These are phyloP conservation scores for Datnioides undecimradiatus DNA, from an alignment of 2,113 vertebrate species.

Conservation along the genomic window DNA sequence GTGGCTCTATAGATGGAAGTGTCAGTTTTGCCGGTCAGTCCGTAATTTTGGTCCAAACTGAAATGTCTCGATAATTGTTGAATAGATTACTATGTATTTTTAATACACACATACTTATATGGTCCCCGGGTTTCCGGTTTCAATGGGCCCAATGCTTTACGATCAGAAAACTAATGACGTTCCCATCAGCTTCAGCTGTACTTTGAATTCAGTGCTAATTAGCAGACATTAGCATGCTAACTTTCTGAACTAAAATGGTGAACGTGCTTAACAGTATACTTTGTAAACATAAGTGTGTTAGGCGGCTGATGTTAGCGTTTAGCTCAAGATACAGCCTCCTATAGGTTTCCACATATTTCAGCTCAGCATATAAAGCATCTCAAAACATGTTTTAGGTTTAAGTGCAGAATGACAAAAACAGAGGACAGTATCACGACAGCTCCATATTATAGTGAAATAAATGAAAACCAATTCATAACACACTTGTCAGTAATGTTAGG, in stretches of 20 bases:
- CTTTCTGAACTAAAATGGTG: not conserved
- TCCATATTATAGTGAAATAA: not conserved
- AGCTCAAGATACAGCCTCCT: not conserved
- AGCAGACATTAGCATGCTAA: not conserved
- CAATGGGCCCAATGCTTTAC: not conserved
- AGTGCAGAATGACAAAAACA: not conserved
- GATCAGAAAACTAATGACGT: not conserved
- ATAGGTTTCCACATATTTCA: not conserved
- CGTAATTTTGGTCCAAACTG: not conserved
- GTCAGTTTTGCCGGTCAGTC: not conserved
- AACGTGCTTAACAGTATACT: not conserved
- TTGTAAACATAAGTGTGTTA: not conserved
- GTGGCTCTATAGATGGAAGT: not conserved
- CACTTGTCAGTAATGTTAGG: not conserved
- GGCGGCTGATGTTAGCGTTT: not conserved
- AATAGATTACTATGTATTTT: not conserved
- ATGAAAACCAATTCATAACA: not conserved
- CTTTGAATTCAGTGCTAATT: not conserved
- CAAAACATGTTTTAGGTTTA: not conserved
- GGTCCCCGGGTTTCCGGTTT: slow-evolving; percentile 5
- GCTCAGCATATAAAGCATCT: not conserved
- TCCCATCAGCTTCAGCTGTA: not conserved
- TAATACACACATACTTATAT: not conserved
- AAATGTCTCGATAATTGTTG: not conserved
- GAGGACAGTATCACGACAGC: not conserved